Evolutionary conservation across 2,888 invertebrate genomes (phyloP).

Genomic region (Kryphioiulus occultus): DNA sequence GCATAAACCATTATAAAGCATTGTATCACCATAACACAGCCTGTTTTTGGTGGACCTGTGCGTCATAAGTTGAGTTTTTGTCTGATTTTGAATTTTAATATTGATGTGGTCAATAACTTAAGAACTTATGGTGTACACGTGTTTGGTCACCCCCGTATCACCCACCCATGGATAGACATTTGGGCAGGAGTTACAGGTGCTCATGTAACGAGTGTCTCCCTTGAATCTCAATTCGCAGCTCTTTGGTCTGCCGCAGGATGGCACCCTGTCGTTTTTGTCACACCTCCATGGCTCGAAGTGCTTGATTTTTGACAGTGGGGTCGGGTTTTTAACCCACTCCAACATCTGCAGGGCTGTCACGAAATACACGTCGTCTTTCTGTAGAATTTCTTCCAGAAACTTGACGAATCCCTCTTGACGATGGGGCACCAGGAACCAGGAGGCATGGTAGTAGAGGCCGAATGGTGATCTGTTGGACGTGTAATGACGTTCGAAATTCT

Average conservation of each 20-base stretch:
- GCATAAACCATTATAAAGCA: slow-evolving; percentile 7
- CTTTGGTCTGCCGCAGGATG: slow-evolving; percentile 51
- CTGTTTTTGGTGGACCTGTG: not conserved
- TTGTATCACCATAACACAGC: not conserved
- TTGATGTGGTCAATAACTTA: not conserved
- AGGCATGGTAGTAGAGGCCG: slow-evolving; percentile 91
- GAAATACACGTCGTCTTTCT: slow-evolving; percentile 90
- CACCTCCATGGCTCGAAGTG: slow-evolving; percentile 68
- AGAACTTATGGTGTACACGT: slow-evolving; percentile 47
- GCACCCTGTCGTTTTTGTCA: slow-evolving; percentile 54
- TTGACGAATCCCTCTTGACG: slow-evolving; percentile 94
- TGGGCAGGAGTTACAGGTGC: slow-evolving; percentile 93
- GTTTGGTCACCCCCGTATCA: slow-evolving; percentile 60
- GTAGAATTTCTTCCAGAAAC: slow-evolving; percentile 86
- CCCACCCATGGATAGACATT: slow-evolving; percentile 95
- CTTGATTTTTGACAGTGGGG: slow-evolving; percentile 79
- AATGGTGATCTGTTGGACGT: slow-evolving; percentile 92
- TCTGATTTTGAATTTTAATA: not conserved
- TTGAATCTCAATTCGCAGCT: slow-evolving; percentile 54
- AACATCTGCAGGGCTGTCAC: slow-evolving; percentile 92
- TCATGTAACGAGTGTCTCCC: slow-evolving; percentile 81
- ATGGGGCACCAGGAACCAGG: slow-evolving; percentile 94
- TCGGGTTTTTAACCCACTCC: slow-evolving; percentile 95
- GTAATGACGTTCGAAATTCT: slow-evolving; percentile 94
- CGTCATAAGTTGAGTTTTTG: not conserved